Conservation (phyloP, 2,797 vertebrate genomes). For the Falco biarmicus region DNA sequence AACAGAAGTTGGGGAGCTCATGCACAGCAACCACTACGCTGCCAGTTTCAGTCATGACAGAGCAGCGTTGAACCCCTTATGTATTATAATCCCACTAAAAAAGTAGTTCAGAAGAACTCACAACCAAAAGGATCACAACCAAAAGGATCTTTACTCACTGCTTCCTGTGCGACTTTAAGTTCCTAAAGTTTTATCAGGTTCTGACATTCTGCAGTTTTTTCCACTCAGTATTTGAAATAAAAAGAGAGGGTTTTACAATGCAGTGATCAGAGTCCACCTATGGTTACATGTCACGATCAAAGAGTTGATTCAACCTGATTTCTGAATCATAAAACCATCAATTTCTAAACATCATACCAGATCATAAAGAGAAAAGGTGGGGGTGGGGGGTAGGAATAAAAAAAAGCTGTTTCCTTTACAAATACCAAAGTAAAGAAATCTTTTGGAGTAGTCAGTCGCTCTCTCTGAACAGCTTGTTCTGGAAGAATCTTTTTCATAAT, state of each 20-base stretch:
- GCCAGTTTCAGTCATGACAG: neutral
- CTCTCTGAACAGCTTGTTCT: neutral
- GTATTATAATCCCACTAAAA: neutral
- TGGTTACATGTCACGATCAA: fast-evolving
- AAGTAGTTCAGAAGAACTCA: neutral
- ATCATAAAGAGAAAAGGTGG: neutral
- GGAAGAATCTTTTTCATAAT: neutral
- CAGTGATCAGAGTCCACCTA: neutral
- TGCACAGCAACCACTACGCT: neutral
- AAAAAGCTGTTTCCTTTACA: neutral
- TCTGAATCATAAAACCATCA: neutral
- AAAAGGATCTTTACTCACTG: neutral
- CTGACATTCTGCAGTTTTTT: too few species aligned
- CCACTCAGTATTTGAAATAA: neutral
- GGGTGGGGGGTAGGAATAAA: neutral
- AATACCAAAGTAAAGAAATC: neutral
- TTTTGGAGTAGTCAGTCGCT: fast-evolving
- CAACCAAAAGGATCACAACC: too few species aligned
- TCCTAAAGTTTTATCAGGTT: neutral
- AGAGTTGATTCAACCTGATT: neutral
- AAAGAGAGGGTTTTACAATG: neutral
- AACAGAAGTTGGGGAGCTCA: neutral
- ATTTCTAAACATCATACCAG: neutral
- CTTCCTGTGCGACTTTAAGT: fast-evolving
- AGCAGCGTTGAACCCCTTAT: too few species aligned